Percentiles rank a stretch among this genome's conserved stretches.
Conservation (phyloP, 2,888 invertebrate genomes). For the Sarcophaga caerulescens region DNA sequence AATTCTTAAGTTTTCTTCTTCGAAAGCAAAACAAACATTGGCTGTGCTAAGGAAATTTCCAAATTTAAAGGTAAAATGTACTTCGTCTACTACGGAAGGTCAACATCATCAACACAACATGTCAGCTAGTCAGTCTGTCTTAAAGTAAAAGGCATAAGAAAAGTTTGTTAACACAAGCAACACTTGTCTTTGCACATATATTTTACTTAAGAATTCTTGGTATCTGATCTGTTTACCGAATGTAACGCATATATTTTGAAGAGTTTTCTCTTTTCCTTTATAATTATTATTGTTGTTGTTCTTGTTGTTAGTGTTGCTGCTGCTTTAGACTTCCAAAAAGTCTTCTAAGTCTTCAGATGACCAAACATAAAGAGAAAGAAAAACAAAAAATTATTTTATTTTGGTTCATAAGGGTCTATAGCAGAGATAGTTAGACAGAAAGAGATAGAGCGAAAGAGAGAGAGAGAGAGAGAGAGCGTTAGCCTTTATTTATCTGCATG, state of each 20-base stretch:
- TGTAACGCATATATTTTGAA: slow-evolving; percentile 40
- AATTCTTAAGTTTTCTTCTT: slow-evolving; percentile 19
- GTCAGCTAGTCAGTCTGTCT: not conserved
- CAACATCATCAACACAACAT: slow-evolving; percentile 70
- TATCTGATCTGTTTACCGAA: slow-evolving; percentile 53
- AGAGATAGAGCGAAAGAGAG: too few species aligned
- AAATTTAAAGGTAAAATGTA: slow-evolving; percentile 38
- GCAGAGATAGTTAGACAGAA: too few species aligned
- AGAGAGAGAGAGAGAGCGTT: too few species aligned
- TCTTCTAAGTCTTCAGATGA: slow-evolving; percentile 36
- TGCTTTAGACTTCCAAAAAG: slow-evolving; percentile 32
- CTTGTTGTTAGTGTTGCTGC: slow-evolving; percentile 2
- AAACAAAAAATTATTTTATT: too few species aligned
- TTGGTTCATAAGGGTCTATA: too few species aligned
- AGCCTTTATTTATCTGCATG: slow-evolving; percentile 7
- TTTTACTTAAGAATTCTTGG: slow-evolving; percentile 8
- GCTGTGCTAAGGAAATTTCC: not conserved
- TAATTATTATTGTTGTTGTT: not conserved
- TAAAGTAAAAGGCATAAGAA: slow-evolving; percentile 36
- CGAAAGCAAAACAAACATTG: slow-evolving; percentile 40
- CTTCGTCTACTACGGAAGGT: slow-evolving; percentile 60
- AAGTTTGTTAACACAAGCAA: slow-evolving; percentile 25
- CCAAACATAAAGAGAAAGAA: slow-evolving; percentile 20
- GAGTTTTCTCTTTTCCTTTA: not conserved
- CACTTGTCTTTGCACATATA: slow-evolving; percentile 10